Conservation (phyloP, 2,113 vertebrate genomes). For the Percina caprodes region DNA sequence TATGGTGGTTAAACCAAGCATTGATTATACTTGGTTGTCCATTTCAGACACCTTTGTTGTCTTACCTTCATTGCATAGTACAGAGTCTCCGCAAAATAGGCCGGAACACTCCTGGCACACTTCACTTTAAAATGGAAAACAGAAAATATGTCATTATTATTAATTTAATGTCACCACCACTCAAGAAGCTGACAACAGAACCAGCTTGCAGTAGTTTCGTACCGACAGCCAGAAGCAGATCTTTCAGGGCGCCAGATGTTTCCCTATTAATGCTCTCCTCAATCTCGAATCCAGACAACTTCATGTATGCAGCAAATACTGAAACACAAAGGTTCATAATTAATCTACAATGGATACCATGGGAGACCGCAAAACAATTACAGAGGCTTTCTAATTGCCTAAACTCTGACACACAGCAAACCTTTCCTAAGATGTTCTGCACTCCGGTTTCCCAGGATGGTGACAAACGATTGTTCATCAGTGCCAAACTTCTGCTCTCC, state of each 20-base stretch:
- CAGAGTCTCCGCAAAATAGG: conserved; percentile 94
- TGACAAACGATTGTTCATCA: conserved; percentile 94
- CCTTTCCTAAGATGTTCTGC: conserved; percentile 90
- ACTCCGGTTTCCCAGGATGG: conserved; percentile 93
- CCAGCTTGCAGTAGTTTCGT: conserved; percentile 50
- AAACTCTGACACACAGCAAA: conserved; percentile 64
- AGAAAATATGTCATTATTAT: neutral
- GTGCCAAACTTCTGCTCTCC: conserved; percentile 96
- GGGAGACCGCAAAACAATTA: neutral
- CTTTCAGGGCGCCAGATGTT: conserved; percentile 90
- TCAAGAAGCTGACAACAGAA: neutral
- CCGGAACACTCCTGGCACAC: conserved; percentile 90
- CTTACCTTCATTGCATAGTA: conserved; percentile 93
- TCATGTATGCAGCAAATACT: conserved; percentile 97
- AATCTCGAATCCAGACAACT: conserved; percentile 92
- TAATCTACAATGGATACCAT: neutral
- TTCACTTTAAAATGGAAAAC: conserved; percentile 84
- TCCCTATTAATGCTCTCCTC: conserved; percentile 96
- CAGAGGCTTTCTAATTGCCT: neutral
- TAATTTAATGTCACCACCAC: neutral
- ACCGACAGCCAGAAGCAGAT: conserved; percentile 93
- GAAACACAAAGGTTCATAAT: conserved; percentile 39
- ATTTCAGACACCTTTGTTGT: neutral
- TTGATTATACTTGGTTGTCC: neutral
- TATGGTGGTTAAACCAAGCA: neutral